These are phyloP conservation scores for Diplazon laetatorius DNA, from an alignment of 2,888 invertebrate species.

Conservation along the genomic window DNA sequence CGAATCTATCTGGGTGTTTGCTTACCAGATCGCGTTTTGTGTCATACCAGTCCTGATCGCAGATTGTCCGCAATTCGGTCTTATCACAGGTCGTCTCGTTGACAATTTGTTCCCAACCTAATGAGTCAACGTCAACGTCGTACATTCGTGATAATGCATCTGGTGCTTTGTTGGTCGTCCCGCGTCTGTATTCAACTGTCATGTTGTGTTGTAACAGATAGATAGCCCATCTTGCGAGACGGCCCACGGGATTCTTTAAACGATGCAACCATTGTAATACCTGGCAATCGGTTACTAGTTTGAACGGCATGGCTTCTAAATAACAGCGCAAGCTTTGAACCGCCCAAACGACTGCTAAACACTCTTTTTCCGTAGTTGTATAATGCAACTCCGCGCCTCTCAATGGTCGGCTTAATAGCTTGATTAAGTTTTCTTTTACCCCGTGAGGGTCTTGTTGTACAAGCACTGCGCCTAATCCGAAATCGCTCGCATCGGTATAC, in stretches of 20 bases:
- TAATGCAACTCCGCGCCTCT: too few relatives aligned
- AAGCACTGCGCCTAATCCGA: conserved; percentile 58
- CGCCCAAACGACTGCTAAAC: too few relatives aligned
- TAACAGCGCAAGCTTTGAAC: too few relatives aligned
- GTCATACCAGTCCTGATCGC: conserved; percentile 13
- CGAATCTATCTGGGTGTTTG: conserved; percentile 28
- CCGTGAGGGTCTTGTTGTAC: conserved; percentile 16
- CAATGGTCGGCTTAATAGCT: too few relatives aligned
- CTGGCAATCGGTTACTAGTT: conserved; percentile 42
- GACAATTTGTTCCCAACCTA: conserved; percentile 39
- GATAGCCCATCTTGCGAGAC: conserved; percentile 48
- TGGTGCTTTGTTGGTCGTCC: too few relatives aligned
- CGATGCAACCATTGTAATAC: conserved; percentile 60
- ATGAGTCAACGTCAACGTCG: conserved; percentile 12
- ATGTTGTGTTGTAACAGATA: too few relatives aligned
- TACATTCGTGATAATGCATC: too few relatives aligned
- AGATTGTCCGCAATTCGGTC: background rate
- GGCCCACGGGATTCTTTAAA: conserved; percentile 42
- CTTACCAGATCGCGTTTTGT: conserved; percentile 12
- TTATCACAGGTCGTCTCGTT: conserved; percentile 17
- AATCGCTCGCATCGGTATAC: conserved; percentile 61
- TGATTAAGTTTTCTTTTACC: too few relatives aligned
- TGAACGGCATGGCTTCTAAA: conserved; percentile 20
- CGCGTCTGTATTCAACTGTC: too few relatives aligned
- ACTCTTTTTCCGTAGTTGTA: too few relatives aligned